Percentiles rank a stretch among this genome's conserved stretches.
Conservation (phyloP, 2,113 vertebrate genomes). For the Dicentrarchus labrax region DNA sequence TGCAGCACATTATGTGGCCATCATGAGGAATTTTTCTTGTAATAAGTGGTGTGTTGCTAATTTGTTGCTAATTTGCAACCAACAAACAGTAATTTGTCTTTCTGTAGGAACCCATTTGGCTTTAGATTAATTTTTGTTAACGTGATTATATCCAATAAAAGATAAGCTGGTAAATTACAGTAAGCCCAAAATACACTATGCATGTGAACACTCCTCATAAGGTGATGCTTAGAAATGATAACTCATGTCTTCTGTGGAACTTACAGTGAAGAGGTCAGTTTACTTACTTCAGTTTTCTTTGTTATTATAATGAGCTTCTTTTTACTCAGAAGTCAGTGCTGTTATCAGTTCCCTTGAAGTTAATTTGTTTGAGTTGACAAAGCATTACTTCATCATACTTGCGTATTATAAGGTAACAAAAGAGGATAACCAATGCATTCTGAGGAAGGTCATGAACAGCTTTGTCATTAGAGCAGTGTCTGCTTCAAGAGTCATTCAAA, state of each 20-base stretch:
- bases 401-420: background rate
- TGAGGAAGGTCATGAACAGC: background rate
- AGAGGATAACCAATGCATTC: background rate
- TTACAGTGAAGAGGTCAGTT: background rate
- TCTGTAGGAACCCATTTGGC: background rate
- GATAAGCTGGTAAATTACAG: background rate
- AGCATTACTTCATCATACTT: background rate
- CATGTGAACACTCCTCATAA: background rate
- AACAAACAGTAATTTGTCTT: background rate
- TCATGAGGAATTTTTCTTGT: background rate
- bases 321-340: constrained; percentile 13
- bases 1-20: constrained; percentile 6
- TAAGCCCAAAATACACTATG: background rate
- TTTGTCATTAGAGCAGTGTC: background rate
- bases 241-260: constrained; percentile 17
- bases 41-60: background rate
- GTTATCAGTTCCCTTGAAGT: constrained; percentile 44
- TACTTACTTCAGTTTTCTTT: constrained; percentile 12
- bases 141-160: background rate
- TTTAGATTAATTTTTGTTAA: background rate
- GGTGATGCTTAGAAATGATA: background rate
- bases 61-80: constrained; percentile 19
- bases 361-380: background rate
- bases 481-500: background rate
- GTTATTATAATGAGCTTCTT: constrained; percentile 10